phyloP scores from a whole-genome alignment of 2,797 vertebrate species.

The Sebastes alutus region DNA sequence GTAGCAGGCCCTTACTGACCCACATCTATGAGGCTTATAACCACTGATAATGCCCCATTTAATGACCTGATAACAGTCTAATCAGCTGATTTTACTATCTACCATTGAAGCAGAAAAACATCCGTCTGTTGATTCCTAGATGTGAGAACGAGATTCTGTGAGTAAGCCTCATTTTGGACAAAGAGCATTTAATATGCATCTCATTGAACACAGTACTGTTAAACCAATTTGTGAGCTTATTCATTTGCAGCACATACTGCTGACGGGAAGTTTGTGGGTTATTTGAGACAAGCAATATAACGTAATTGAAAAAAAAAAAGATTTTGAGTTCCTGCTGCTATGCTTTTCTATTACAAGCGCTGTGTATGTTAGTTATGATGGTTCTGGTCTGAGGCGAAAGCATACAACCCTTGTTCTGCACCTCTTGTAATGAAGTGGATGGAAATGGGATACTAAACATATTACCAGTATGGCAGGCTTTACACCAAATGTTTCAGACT shows the following conservation, averaged over 20 bases:
- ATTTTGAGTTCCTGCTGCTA: background rate
- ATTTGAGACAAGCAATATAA: background rate
- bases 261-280: background rate
- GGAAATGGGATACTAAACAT: background rate
- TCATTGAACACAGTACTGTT: background rate
- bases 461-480: background rate
- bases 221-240: background rate
- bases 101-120: background rate
- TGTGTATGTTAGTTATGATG: background rate
- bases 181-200: background rate
- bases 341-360: background rate
- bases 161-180: background rate
- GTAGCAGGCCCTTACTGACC: too few relatives aligned
- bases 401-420: background rate
- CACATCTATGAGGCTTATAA: too few relatives aligned
- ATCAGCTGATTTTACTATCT: background rate
- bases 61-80: too few relatives aligned
- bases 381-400: background rate
- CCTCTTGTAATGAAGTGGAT: background rate
- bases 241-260: background rate
- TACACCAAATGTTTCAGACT: slow-evolving; percentile 1
- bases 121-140: background rate
- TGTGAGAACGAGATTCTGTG: background rate
- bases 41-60: too few relatives aligned
- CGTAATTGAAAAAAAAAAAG: background rate